phyloP scores from a whole-genome alignment of 2,797 vertebrate genomes.

The Mormyrops attenuatus region DNA sequence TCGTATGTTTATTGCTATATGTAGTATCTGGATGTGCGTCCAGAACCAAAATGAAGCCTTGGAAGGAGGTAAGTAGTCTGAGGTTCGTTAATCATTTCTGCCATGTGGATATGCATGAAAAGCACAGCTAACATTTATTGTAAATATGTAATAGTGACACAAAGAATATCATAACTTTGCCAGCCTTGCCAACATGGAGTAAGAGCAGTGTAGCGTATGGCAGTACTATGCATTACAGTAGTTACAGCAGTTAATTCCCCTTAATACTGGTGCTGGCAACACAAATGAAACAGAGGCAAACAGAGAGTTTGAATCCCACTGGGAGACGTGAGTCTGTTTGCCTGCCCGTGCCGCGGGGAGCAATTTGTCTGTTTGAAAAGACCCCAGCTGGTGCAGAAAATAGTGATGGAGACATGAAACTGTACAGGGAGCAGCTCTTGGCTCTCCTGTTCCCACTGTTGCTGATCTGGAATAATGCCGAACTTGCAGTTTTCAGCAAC shows the following conservation, averaged over 20 bases:
- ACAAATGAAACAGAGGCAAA: background rate
- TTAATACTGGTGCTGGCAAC: background rate
- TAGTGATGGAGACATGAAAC: conserved; percentile 22
- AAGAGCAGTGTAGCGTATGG: background rate
- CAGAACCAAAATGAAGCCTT: background rate
- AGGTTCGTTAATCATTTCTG: background rate
- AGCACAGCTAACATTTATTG: background rate
- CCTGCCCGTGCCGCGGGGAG: background rate
- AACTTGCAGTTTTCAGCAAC: background rate
- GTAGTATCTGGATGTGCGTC: background rate
- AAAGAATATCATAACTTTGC: background rate
- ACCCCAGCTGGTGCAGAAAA: background rate
- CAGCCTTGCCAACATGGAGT: background rate
- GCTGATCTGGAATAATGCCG: background rate
- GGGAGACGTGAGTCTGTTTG: background rate
- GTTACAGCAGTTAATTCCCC: background rate
- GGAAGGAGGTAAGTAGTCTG: background rate
- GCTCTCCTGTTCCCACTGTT: background rate
- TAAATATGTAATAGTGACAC: background rate
- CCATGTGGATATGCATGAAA: background rate
- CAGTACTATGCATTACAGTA: background rate
- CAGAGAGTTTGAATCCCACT: background rate
- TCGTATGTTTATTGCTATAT: background rate
- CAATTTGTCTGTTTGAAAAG: background rate
- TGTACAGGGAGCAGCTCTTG: background rate